These are phyloP conservation scores for Brienomyrus brachyistius DNA, from an alignment of 2,113 vertebrate species.

Conservation along the genomic window DNA sequence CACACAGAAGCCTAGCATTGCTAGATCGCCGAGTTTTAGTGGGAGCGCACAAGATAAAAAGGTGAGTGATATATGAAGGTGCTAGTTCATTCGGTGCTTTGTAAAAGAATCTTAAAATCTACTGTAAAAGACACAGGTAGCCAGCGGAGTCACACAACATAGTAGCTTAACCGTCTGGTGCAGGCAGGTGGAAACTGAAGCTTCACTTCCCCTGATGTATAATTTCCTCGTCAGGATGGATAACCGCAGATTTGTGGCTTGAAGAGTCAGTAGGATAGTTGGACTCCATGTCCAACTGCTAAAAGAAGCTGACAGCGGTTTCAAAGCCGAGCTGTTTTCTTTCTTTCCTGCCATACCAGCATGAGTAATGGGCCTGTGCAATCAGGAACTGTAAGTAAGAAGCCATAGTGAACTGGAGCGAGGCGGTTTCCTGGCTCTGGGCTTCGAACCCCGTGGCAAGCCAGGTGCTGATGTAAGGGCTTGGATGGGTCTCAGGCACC, in stretches of 20 bases:
- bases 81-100: no score
- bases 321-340: neutral
- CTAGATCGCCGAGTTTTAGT: no score
- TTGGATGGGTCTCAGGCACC: neutral
- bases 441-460: neutral
- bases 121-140: no score
- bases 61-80: no score
- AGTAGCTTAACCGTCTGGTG: neutral
- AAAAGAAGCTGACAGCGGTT: neutral
- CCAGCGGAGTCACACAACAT: no score
- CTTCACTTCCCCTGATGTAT: neutral
- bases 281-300: neutral
- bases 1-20: no score
- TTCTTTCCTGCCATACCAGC: neutral
- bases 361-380: neutral
- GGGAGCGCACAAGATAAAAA: no score
- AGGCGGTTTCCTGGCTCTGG: neutral
- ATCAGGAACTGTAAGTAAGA: neutral
- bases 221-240: neutral
- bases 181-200: neutral
- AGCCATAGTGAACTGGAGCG: neutral
- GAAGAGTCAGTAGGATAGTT: neutral
- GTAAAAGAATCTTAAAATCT: no score
- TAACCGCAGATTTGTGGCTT: neutral
- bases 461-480: neutral